Percentiles rank a stretch among this genome's conserved stretches.
phyloP scores from a whole-genome alignment of 2,113 vertebrate genomes.

The Peromyscus californicus region DNA sequence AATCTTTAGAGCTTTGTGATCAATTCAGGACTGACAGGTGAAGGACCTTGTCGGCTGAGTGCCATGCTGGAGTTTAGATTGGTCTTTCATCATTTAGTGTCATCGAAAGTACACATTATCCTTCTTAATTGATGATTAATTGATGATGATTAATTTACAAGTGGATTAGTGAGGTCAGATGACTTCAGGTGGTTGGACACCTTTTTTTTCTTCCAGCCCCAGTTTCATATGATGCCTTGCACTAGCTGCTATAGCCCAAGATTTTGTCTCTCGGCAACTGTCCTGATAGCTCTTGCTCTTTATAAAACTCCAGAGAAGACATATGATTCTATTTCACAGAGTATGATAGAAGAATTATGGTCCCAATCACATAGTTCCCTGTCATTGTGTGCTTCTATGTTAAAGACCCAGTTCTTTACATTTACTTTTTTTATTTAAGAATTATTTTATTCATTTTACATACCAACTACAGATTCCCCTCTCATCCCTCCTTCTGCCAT shows the following conservation, averaged over 20 bases:
- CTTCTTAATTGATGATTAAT: not conserved
- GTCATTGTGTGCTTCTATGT: not conserved
- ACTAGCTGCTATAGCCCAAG: not conserved
- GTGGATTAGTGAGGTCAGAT: not conserved
- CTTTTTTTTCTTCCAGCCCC: not conserved
- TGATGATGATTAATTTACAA: not conserved
- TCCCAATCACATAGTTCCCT: not conserved
- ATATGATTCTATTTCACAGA: conserved; percentile 2
- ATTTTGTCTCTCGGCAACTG: conserved; percentile 39
- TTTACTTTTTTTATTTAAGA: not conserved
- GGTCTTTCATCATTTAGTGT: not conserved
- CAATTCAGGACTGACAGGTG: conserved; percentile 11
- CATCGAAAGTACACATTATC: not conserved
- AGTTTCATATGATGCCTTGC: not conserved
- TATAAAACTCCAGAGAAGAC: conserved; percentile 28
- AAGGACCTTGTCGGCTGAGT: not conserved
- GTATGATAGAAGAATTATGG: not conserved
- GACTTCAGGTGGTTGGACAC: not conserved
- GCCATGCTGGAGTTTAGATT: not conserved
- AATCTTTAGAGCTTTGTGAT: conserved; percentile 32
- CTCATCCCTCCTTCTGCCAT: too few relatives aligned
- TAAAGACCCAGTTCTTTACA: conserved; percentile 17
- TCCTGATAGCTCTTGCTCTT: not conserved
- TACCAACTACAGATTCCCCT: too few relatives aligned
- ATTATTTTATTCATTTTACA: too few relatives aligned